Evolutionary conservation across 2,888 invertebrate species (phyloP).

Genomic region (Dendrolimus pini): DNA sequence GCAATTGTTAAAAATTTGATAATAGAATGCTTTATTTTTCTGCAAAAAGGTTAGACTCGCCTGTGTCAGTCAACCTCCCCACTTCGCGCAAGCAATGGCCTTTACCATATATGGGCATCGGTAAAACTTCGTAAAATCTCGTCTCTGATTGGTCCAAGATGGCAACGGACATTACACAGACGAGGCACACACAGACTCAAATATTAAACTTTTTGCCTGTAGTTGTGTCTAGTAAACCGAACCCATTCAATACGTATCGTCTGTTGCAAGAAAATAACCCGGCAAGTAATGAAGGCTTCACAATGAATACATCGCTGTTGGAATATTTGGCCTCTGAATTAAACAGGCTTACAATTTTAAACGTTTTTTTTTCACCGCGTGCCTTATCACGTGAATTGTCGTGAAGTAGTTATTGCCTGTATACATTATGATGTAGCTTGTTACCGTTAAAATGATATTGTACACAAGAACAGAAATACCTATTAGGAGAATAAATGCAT

Average conservation of each 20-base stretch:
- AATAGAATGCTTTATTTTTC: slow-evolving; percentile 44
- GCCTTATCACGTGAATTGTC: slow-evolving; percentile 3
- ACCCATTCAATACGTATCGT: slow-evolving; percentile 9
- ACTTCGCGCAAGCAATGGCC: slow-evolving; percentile 75
- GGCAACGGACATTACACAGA: slow-evolving; percentile 68
- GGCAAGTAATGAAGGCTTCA: slow-evolving; percentile 20
- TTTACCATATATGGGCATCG: slow-evolving; percentile 90
- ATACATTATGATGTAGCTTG: neutral
- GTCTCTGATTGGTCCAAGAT: slow-evolving; percentile 79
- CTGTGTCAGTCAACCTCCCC: slow-evolving; percentile 54
- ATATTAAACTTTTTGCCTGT: slow-evolving; percentile 28
- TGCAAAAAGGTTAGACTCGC: slow-evolving; percentile 53
- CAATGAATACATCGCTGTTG: slow-evolving; percentile 3
- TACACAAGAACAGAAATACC: too few relatives aligned
- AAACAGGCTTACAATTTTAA: slow-evolving; percentile 9
- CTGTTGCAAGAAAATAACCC: slow-evolving; percentile 20
- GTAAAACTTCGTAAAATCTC: slow-evolving; percentile 81
- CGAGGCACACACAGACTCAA: slow-evolving; percentile 37
- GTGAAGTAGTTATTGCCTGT: neutral
- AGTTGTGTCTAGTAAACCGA: slow-evolving; percentile 35
- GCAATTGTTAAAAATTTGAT: slow-evolving; percentile 43
- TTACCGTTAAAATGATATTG: too few relatives aligned
- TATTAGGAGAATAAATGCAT: too few relatives aligned
- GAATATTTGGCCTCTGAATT: slow-evolving; percentile 5
- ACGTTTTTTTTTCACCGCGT: slow-evolving; percentile 3